Percentiles rank a stretch among this genome's conserved stretches.
phyloP scores from a whole-genome alignment of 1,140 invertebrate genomes.

The Gryllus bimaculatus region DNA sequence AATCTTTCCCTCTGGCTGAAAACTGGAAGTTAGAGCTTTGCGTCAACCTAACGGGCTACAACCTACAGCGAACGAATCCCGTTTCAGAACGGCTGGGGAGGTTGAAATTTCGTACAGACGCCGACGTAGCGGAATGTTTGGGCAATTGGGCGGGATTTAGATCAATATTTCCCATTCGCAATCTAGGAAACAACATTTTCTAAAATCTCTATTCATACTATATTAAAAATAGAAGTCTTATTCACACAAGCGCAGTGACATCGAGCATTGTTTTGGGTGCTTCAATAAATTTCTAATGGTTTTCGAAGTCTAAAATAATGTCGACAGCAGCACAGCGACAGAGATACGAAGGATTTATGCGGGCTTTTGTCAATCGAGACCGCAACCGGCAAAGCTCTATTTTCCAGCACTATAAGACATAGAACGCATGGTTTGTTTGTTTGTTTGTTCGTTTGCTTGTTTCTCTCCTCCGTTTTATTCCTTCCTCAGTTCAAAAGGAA shows the following conservation, averaged over 20 bases:
- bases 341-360: neutral
- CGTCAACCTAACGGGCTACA: neutral
- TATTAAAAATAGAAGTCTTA: neutral
- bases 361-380: neutral
- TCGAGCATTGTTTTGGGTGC: neutral
- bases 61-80: neutral
- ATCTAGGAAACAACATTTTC: neutral
- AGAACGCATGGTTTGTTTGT: too few species aligned
- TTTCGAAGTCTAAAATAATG: neutral
- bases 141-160: neutral
- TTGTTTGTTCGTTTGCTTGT: neutral
- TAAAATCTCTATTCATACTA: neutral
- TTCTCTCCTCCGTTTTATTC: neutral
- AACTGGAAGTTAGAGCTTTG: constrained; percentile 4
- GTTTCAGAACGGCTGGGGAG: neutral
- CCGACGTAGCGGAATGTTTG: neutral
- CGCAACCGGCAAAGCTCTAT: neutral
- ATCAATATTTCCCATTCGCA: neutral
- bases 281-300: neutral
- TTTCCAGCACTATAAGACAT: neutral
- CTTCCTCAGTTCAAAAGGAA: neutral
- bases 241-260: neutral
- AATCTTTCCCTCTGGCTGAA: neutral
- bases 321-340: neutral
- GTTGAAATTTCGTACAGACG: neutral